These are phyloP conservation scores for Timandra comae DNA, from an alignment of 2,888 invertebrate genomes.

Conservation along the genomic window DNA sequence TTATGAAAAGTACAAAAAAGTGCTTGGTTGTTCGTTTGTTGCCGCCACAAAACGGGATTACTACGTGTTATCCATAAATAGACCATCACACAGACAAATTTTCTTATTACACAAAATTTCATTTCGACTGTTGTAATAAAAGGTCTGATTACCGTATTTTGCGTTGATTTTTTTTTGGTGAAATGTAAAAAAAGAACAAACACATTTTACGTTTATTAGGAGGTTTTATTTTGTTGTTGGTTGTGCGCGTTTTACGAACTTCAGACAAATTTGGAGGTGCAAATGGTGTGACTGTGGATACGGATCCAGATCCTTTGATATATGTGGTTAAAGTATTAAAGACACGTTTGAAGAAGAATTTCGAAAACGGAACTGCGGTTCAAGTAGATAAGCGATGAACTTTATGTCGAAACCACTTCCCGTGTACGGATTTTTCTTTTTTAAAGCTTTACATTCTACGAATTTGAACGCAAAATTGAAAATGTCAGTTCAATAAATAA, in stretches of 20 bases:
- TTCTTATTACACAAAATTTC: constrained; percentile 12
- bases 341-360: too few relatives aligned
- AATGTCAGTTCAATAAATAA: too few relatives aligned
- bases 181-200: constrained; percentile 4
- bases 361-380: too few relatives aligned
- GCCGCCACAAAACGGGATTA: constrained; percentile 1
- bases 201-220: constrained; percentile 14
- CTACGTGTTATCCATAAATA: constrained; percentile 9
- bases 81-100: constrained; percentile 8
- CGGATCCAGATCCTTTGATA: too few relatives aligned
- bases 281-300: too few relatives aligned
- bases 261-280: constrained; percentile 2
- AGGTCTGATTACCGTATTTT: constrained; percentile 10
- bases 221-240: constrained; percentile 7
- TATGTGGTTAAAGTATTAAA: too few relatives aligned
- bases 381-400: too few relatives aligned
- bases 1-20: background rate
- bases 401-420: too few relatives aligned
- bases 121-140: constrained; percentile 15
- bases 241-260: constrained; percentile 5
- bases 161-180: constrained; percentile 5
- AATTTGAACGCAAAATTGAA: too few relatives aligned
- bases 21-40: background rate
- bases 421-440: too few relatives aligned
- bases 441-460: too few relatives aligned